Conservation (phyloP, 2,113 vertebrate genomes). For the Elanoides forficatus region DNA sequence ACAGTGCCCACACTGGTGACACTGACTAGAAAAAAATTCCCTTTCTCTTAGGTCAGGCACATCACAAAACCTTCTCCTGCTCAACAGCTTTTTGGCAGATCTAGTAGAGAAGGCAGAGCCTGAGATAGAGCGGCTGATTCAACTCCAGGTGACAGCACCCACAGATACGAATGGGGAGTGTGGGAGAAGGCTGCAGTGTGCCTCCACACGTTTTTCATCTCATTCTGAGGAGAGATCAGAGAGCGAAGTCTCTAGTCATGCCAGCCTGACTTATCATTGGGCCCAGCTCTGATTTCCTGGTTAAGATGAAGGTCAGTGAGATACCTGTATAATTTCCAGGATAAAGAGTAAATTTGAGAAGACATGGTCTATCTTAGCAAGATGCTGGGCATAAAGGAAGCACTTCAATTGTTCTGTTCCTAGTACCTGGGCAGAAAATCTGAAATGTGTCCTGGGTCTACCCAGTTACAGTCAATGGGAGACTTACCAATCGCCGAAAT, state of each 20-base stretch:
- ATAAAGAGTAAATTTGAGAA: not conserved
- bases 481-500: not conserved
- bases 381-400: not conserved
- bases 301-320: not conserved
- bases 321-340: not conserved
- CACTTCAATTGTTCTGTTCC: not conserved
- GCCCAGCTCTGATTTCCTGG: not conserved
- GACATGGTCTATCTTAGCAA: not conserved
- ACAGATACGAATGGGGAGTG: not conserved
- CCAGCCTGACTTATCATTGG: not conserved
- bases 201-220: not conserved
- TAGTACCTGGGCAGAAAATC: not conserved
- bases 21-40: not conserved
- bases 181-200: not conserved
- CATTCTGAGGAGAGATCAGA: not conserved
- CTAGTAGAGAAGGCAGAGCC: not conserved
- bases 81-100: not conserved
- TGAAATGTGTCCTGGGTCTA: not conserved
- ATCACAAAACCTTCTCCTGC: not conserved
- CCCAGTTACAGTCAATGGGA: not conserved
- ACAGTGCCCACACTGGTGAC: fast-evolving
- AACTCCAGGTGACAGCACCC: not conserved
- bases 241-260: not conserved
- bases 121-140: not conserved
- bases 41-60: not conserved